Conservation (phyloP, 37 sponge, comb jelly and placozoan species). For the Diacarnus erythraeanus region DNA sequence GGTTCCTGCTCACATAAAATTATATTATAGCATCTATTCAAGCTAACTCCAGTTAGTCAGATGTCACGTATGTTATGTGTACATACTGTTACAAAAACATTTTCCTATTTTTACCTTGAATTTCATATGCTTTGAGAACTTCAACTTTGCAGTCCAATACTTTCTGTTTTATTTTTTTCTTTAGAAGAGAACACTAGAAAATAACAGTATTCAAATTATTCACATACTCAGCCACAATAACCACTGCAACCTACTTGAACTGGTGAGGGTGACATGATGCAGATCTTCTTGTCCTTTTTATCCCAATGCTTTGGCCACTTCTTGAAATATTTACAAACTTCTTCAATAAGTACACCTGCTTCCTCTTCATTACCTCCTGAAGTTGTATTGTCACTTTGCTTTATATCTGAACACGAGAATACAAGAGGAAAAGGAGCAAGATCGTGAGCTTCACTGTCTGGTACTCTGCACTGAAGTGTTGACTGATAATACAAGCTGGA, state of each 20-base stretch:
- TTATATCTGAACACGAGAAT: constrained; percentile 51
- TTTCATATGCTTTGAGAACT: constrained; percentile 29
- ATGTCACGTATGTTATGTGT: no score
- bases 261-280: constrained; percentile 52
- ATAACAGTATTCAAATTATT: background rate
- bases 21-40: no score
- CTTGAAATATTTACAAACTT: constrained; percentile 20
- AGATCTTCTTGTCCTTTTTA: constrained; percentile 17
- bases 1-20: no score
- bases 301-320: constrained; percentile 60
- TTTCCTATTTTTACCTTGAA: constrained; percentile 30
- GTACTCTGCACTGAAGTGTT: constrained; percentile 25
- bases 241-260: constrained; percentile 38
- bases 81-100: background rate
- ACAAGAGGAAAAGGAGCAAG: constrained; percentile 36
- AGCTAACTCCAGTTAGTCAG: no score
- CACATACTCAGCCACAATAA: no score
- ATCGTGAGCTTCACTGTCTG: constrained; percentile 37
- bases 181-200: background rate
- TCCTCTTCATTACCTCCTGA: constrained; percentile 13
- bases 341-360: constrained; percentile 20
- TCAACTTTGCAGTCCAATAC: constrained; percentile 1
- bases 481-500: constrained; percentile 73
- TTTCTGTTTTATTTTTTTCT: background rate
- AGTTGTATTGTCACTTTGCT: background rate